These are phyloP conservation scores for Trilocha varians DNA, from an alignment of 2,888 invertebrate genomes.

Conservation along the genomic window DNA sequence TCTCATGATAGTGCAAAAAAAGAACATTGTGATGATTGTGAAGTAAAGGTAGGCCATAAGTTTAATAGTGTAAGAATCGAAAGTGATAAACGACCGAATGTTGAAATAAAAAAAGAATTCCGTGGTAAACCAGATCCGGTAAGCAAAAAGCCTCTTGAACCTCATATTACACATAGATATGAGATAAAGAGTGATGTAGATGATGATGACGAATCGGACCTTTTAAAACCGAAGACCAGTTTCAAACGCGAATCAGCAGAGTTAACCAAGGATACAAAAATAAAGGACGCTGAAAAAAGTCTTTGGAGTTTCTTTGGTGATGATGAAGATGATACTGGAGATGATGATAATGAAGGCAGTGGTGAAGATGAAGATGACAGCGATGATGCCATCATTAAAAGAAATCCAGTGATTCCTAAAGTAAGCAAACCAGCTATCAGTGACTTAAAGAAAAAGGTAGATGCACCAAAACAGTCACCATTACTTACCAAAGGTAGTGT, in stretches of 20 bases:
- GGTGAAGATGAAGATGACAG: slow-evolving; percentile 18
- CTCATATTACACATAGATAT: slow-evolving; percentile 26
- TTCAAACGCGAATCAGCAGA: slow-evolving; percentile 22
- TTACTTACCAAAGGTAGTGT: neutral
- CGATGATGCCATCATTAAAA: slow-evolving; percentile 9
- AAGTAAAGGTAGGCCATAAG: slow-evolving; percentile 47
- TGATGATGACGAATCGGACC: slow-evolving; percentile 20
- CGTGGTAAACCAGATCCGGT: slow-evolving; percentile 38
- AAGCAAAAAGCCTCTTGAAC: slow-evolving; percentile 29
- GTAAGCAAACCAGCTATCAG: slow-evolving; percentile 8
- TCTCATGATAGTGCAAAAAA: slow-evolving; percentile 38
- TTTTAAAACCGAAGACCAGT: slow-evolving; percentile 21
- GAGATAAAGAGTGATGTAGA: slow-evolving; percentile 35
- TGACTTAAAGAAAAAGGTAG: slow-evolving; percentile 12
- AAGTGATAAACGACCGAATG: slow-evolving; percentile 43
- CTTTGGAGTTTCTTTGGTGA: slow-evolving; percentile 7
- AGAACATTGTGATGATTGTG: slow-evolving; percentile 57
- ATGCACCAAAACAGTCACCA: slow-evolving; percentile 4
- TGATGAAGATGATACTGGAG: neutral
- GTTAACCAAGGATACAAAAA: slow-evolving; percentile 14
- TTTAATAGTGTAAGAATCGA: slow-evolving; percentile 49
- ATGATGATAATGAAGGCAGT: slow-evolving; percentile 15
- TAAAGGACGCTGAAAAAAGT: slow-evolving; percentile 14
- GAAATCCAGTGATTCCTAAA: slow-evolving; percentile 4
- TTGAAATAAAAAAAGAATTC: slow-evolving; percentile 40